Conservation (phyloP, 2,113 vertebrate genomes). For the Malurus cyaneus region DNA sequence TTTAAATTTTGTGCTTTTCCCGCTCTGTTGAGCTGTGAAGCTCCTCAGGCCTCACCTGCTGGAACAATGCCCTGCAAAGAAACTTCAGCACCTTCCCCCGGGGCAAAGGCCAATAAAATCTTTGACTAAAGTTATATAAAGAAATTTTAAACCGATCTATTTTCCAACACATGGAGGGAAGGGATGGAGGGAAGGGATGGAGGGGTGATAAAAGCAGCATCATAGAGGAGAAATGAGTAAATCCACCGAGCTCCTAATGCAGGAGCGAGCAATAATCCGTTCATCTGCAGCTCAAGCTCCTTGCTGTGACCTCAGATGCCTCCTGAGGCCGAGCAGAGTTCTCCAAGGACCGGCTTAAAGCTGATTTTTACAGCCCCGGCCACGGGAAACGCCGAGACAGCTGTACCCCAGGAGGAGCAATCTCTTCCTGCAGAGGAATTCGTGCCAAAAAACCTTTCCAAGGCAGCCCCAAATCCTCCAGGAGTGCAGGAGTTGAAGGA, state of each 20-base stretch:
- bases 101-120: no score
- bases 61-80: no score
- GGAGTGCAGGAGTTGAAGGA: background rate
- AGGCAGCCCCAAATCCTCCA: background rate
- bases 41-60: no score
- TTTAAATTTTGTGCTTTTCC: no score
- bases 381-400: background rate
- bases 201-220: background rate
- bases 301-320: background rate
- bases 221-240: fast-evolving
- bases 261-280: slow-evolving; percentile 6
- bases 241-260: slow-evolving; percentile 3
- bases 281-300: background rate
- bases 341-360: background rate
- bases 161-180: no score
- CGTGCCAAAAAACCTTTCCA: background rate
- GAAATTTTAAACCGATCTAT: no score
- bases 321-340: background rate
- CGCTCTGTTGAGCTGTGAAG: no score
- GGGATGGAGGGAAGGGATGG: background rate
- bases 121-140: no score
- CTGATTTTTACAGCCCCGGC: background rate
- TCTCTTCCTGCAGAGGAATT: background rate
- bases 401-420: background rate
- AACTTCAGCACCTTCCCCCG: no score